A percentile compares a stretch with the other conserved stretches of the same genome.
These are phyloP conservation scores for Anguilla anguilla DNA, from an alignment of 2,797 vertebrate species.

Conservation along the genomic window DNA sequence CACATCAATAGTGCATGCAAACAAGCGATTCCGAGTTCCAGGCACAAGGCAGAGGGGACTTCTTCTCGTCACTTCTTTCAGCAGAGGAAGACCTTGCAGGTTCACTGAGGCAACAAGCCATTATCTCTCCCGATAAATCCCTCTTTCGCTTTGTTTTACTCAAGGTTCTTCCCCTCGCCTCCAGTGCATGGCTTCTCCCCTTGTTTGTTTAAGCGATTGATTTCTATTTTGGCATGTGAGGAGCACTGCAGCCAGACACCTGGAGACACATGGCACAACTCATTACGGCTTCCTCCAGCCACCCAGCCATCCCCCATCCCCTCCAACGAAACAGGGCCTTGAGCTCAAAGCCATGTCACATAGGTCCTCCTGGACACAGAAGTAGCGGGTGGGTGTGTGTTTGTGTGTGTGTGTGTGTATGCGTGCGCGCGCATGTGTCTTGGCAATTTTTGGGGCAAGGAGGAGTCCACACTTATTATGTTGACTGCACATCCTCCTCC, in stretches of 20 bases:
- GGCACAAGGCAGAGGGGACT: slow-evolving; percentile 1
- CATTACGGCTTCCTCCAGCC: slow-evolving; percentile 50
- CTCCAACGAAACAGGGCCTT: background rate
- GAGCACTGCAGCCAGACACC: slow-evolving; percentile 72
- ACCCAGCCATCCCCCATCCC: background rate
- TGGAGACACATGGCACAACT: slow-evolving; percentile 74
- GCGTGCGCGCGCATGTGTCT: slow-evolving; percentile 16
- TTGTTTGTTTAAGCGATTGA: slow-evolving; percentile 66
- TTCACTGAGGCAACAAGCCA: background rate
- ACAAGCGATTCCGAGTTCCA: slow-evolving; percentile 46
- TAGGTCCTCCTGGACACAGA: background rate
- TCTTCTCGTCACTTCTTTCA: background rate
- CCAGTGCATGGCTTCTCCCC: slow-evolving; percentile 54
- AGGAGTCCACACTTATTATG: background rate
- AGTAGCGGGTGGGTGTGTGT: background rate
- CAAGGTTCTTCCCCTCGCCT: slow-evolving; percentile 64
- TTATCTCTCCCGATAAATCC: background rate
- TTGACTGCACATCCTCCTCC: slow-evolving; percentile 8
- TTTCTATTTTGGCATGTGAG: slow-evolving; percentile 75
- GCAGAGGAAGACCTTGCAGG: background rate
- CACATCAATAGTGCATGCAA: slow-evolving; percentile 46
- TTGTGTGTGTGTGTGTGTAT: background rate
- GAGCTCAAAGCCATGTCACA: slow-evolving; percentile 8
- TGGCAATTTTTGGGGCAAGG: background rate
- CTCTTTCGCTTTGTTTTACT: slow-evolving; percentile 61